A percentile compares a stretch with the other conserved stretches of the same genome.
phyloP scores from a whole-genome alignment of 2,797 vertebrate genomes.

The Furcifer pardalis region DNA sequence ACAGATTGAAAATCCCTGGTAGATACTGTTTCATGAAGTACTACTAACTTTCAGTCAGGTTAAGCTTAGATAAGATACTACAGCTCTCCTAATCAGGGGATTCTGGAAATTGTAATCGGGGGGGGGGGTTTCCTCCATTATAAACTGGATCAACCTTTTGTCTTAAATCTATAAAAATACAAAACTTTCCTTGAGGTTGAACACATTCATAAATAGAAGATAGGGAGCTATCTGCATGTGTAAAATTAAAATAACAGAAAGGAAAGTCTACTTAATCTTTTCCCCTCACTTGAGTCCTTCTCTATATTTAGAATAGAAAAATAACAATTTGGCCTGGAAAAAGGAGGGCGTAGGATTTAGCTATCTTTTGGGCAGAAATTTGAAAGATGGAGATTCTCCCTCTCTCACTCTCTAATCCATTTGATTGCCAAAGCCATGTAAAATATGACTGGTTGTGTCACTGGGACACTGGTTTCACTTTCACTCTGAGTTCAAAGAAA shows the following conservation, averaged over 20 bases:
- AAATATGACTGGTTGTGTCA: neutral
- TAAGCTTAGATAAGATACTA: neutral
- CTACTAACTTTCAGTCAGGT: neutral
- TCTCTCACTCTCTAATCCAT: neutral
- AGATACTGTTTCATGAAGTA: too few species aligned
- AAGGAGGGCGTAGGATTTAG: neutral
- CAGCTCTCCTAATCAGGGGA: too few species aligned
- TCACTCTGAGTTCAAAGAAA: neutral
- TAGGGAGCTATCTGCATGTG: too few species aligned
- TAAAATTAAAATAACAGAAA: too few species aligned
- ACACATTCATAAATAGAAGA: neutral
- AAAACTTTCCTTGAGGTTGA: neutral
- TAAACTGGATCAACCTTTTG: too few species aligned
- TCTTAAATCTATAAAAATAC: too few species aligned
- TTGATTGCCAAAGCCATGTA: neutral
- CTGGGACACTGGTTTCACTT: neutral
- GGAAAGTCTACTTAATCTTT: neutral
- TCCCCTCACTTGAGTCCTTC: neutral
- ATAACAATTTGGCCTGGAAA: too few species aligned
- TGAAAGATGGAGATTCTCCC: neutral
- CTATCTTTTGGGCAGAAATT: neutral
- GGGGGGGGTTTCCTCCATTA: too few species aligned
- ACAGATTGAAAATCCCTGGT: too few species aligned
- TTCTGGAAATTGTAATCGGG: too few species aligned
- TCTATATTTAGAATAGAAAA: neutral